Base-by-base conservation (phyloP, 2,113 vertebrate genomes). In the Anguilla rostrata region DNA sequence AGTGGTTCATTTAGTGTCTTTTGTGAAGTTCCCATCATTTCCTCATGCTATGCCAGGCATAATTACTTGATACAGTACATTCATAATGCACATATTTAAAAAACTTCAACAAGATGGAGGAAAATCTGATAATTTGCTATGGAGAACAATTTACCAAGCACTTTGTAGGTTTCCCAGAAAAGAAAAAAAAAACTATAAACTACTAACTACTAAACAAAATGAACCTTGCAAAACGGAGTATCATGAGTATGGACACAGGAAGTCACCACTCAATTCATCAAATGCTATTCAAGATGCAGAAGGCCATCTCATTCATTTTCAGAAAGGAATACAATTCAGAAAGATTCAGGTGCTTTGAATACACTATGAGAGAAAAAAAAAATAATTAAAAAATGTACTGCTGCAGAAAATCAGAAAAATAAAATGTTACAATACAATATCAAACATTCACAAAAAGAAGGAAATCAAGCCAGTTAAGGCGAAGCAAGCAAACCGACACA, bases 301-400 rank as follows among this genome's bases (percentile, higher is more conserved):
- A 75, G 26, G 9, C 71, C 9, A 11, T 75, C 71, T 75, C 6
- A 75, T 75, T 75, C n/a, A 34, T 34, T 75, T 12, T 12, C 5
- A 83, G 3, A 39, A 82, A 41, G 85, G 7, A 53, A 57, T 49
- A 85, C n/a, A 53, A 39, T 53, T 9, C 12, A 83, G n/a, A 57
- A 53, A 79, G 49, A 56, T 78, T 63, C 78, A 82, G 8, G 29
- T 66, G 66, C 49, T 46, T 56, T 71, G 81, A 84, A 78, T n/a
- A n/a, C 83, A 46, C 75, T 66, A 0, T 14, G 34, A 57, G 43
- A 85, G 34, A 34, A 34, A 34, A 34, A 34, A n/a, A 34, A 34
- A 34, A 34, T 34, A 34, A 34, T 34, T 34, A 85, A 43, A 87
- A 57, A 46, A 83, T 16, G 63, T 18, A 34, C 26, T 29, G 71